Evolutionary conservation across 2,797 vertebrate genomes (phyloP), one percentile per base, ranked within the genome.

Genomic region (Thripadectes ignobilis): DNA sequence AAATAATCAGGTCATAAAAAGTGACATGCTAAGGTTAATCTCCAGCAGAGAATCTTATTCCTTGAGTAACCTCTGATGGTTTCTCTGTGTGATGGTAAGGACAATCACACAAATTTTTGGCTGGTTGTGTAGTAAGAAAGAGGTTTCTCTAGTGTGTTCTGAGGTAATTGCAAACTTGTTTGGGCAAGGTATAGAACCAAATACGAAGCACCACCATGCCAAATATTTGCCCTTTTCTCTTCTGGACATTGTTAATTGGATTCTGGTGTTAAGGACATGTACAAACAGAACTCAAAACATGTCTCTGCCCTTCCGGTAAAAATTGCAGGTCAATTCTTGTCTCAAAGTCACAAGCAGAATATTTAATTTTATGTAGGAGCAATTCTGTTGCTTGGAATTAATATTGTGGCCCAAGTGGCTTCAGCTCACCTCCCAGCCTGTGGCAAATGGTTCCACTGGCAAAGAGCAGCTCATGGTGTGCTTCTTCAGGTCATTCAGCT

Each of bases 161-260:
- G n/a, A 72, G n/a, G 36, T 59, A 66, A 78, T 39, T 85, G 26
- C 11, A 80, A 5, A 49, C 1, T 6, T 52, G n/a, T 88, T 91
- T 57, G 21, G 36, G 10, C 45, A 57, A 79, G 21, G 45, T 52
- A 6, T 17, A 10, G 69, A 85, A 59, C 23, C 10, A 58, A 80
- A 85, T 73, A 36, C 7, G 38, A 85, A 69, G 19, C 27, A 65
- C 7, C 6, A 43, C 6, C 22, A 46, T 84, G 57, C 22, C n/a
- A 89, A 75, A 61, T 94, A 80, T 74, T 89, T 92, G 43, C 29
- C 29, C 9, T 45, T 92, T 91, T 89, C 34, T 38, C 21, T 84
- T 79, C 46, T 88, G 41, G 57, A 59, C 22, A 1, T 52, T 46
- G 22, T 32, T 87, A 30, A 57, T 67, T 69, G 43, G 48, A 79